Base-by-base conservation (phyloP, 2,113 vertebrate genomes). In the Mastomys coucha region DNA sequence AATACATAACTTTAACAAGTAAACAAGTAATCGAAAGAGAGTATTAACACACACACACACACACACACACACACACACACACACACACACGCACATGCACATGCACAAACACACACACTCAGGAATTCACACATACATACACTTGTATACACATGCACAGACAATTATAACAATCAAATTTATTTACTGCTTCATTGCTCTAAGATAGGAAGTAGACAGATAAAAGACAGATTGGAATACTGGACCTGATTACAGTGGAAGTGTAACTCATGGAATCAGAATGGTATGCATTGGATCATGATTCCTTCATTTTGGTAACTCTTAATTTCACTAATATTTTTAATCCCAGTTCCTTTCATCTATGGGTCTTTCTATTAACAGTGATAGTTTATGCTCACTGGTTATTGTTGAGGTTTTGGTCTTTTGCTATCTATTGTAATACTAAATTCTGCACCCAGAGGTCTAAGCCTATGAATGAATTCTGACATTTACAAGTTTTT, bases 1-100 rank as follows among this genome's bases (percentile, higher is more conserved):
- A 76, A 75, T 67, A 26, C n/a, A 65, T 67, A 92, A 77, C 63
- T 84, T 87, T n/a, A 90, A 65, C 82, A 88, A 87, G 76, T 4
- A 65, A 69, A 3, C 24, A 81, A 42, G 72, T 89, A 75, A 89
- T 20, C 8, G 60, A 91, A 39, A 9, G 45, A 94, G 13, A 17
- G 28, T 2, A 20, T 69, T 92, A 14, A 88, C 4, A 28, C 2
- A 42, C n/a, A 85, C 24, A 84, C 22, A 65, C 4, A 26, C 1
- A 39, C 53, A 63, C n/a, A 82, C 36, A 65, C 26, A 65, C 26
- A 69, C 63, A 85, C 28, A 67, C 7, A 56, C 16, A 11, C 33
- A 82, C 36, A 60, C 36, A 60, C 76, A 49, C 19, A 77, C 75
- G 45, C 9, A 49, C 4, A 26, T 33, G 14, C 76, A 77, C 28